A percentile compares a stretch with the other conserved stretches of the same genome.
Evolutionary conservation across 2,797 vertebrate species (phyloP).

Genomic region (Sciaenops ocellatus): DNA sequence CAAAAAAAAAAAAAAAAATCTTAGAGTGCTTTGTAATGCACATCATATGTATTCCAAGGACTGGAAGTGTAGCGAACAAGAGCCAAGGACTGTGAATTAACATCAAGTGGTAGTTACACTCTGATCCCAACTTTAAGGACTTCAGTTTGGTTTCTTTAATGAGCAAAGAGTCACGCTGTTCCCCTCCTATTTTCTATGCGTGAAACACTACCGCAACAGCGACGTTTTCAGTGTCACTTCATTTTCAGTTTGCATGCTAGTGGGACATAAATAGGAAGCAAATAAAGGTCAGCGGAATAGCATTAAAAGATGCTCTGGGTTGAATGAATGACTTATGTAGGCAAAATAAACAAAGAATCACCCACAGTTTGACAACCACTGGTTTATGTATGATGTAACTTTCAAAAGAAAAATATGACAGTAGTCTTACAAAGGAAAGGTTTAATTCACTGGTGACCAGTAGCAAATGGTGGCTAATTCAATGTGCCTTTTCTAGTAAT

Average conservation of each 20-base stretch:
- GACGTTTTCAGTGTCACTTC: too few relatives aligned
- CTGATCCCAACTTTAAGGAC: constrained; percentile 20
- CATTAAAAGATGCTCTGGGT: too few relatives aligned
- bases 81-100: constrained; percentile 23
- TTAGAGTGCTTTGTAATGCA: constrained; percentile 49
- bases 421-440: too few relatives aligned
- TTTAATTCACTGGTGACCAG: neutral
- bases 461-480: neutral
- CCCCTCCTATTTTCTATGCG: neutral
- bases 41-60: constrained; percentile 21
- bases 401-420: too few relatives aligned
- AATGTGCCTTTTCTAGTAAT: neutral
- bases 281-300: too few relatives aligned
- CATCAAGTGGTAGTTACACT: constrained; percentile 30
- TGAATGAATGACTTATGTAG: too few relatives aligned
- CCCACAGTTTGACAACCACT: too few relatives aligned
- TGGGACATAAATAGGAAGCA: too few relatives aligned
- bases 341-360: too few relatives aligned
- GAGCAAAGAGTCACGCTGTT: constrained; percentile 8
- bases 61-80: constrained; percentile 3
- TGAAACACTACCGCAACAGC: neutral
- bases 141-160: constrained; percentile 18
- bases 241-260: neutral
- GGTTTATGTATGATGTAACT: too few relatives aligned
- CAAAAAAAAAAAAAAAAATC: constrained; percentile 43